A percentile compares a stretch with the other conserved stretches of the same genome.
phyloP scores from a whole-genome alignment of 1,140 invertebrate genomes.

The Psix sp. region DNA sequence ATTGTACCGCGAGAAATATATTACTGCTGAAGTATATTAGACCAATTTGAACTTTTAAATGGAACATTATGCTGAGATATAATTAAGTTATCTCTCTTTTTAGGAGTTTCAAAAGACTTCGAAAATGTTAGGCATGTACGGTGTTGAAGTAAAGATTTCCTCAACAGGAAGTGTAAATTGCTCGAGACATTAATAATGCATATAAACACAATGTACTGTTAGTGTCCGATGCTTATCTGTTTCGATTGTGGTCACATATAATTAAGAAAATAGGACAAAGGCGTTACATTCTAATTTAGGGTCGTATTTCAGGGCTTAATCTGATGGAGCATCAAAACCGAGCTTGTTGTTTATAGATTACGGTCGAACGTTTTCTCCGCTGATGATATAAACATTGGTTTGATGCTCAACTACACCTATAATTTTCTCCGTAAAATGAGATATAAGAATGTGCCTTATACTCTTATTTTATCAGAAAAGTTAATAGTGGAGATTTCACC shows the following conservation, averaged over 20 bases:
- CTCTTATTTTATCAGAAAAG: too few species aligned
- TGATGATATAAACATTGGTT: slow-evolving; percentile 34
- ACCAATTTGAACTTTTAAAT: too few species aligned
- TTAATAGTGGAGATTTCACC: too few species aligned
- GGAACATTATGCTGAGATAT: too few species aligned
- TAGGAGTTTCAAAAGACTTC: neutral
- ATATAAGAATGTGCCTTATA: too few species aligned
- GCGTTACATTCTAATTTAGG: slow-evolving; percentile 44
- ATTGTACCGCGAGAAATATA: slow-evolving; percentile 15
- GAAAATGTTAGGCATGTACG: neutral
- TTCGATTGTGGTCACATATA: slow-evolving; percentile 50
- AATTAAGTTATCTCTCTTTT: too few species aligned
- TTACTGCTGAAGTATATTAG: neutral
- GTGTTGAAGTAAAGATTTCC: slow-evolving; percentile 5
- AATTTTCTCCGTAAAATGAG: slow-evolving; percentile 3
- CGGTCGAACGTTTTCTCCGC: slow-evolving; percentile 15
- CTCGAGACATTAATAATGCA: slow-evolving; percentile 33
- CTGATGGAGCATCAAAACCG: slow-evolving; percentile 32
- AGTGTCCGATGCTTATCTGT: slow-evolving; percentile 37
- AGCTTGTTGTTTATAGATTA: slow-evolving; percentile 29
- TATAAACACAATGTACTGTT: slow-evolving; percentile 19
- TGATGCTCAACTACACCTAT: slow-evolving; percentile 4
- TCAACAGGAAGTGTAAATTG: slow-evolving; percentile 14
- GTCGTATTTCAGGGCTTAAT: slow-evolving; percentile 42
- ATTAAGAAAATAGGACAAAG: slow-evolving; percentile 49